Evolutionary conservation across 2,888 invertebrate species (phyloP), one percentile per base, ranked within the genome.

Genomic region (Xanthia togata): DNA sequence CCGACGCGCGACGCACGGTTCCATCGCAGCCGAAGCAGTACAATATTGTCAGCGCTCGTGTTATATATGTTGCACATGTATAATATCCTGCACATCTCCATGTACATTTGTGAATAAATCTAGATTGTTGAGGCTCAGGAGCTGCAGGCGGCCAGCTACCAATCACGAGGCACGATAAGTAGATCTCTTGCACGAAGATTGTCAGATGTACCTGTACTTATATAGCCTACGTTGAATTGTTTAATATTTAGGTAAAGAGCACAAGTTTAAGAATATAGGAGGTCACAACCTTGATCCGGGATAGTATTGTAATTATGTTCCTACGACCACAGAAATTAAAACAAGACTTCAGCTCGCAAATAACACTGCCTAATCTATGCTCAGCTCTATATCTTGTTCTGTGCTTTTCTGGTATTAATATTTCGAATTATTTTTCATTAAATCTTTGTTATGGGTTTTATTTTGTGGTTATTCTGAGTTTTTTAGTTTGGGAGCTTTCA

Each of bases 311-410:
- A 82, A 89, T 86, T 87, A 90, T 92, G 88, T 92, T 93, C 89
- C 92, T 88, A 92, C 91, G 87, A 93, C 90, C 89, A 91, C 91
- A 91, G 82, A 91, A 88, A 87, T 87, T 89, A 91, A 92, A 93
- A 90, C 91, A 82, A 82, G 81, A 92, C 92, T 93, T 92, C 93
- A 93, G 93, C 95, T 95, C 94, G 96, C 96, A 92, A 95, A 95
- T 96, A 96, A 96, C 96, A 94, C 93, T 90, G 96, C 96, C 96
- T 96, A 96, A 96, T 96, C 93, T 94, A 91, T 91, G 95, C 95
- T 94, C 95, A 94, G 93, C 93, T 94, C 93, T 94, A 90, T 94
- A 93, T 95, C 94, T 94, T 93, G 91, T 91, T 93, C 94, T 95
- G 91, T 94, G 96, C 96, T 95, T 94, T 91, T 92, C 91, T 93